These are phyloP conservation scores for Lycaena phlaeas DNA, from an alignment of 2,888 invertebrate species.

Conservation along the genomic window DNA sequence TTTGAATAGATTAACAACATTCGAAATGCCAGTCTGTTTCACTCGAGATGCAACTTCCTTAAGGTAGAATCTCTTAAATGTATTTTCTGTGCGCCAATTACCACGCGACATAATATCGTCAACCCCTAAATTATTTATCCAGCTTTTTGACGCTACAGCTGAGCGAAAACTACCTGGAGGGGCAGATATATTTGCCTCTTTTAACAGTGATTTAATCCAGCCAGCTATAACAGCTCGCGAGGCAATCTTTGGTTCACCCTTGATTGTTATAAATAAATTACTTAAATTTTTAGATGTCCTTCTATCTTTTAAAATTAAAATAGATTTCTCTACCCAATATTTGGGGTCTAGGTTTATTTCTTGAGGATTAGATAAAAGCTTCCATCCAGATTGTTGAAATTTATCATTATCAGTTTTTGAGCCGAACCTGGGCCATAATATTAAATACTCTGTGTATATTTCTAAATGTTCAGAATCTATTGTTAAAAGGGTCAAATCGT, in stretches of 20 bases:
- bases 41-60: not conserved
- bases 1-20: not conserved
- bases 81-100: constrained; percentile 6
- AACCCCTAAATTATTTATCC: constrained; percentile 4
- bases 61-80: constrained; percentile 1
- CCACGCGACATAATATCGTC: constrained; percentile 7
- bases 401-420: constrained; percentile 1
- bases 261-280: not conserved
- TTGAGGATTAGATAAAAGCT: not conserved
- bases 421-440: not conserved
- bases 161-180: constrained; percentile 6
- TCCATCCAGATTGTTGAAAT: constrained; percentile 1
- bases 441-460: not conserved
- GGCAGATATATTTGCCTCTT: not conserved
- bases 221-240: not conserved
- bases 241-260: not conserved
- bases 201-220: not conserved
- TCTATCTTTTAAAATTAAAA: not conserved
- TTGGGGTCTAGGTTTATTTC: not conserved
- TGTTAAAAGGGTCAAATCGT: not conserved
- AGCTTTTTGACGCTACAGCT: constrained; percentile 10
- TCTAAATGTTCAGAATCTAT: not conserved
- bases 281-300: not conserved
- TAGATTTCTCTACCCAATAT: not conserved
- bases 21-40: not conserved